Conservation (phyloP, 1,140 invertebrate genomes). For the Pachyrhynchus sulphureomaculatus region DNA sequence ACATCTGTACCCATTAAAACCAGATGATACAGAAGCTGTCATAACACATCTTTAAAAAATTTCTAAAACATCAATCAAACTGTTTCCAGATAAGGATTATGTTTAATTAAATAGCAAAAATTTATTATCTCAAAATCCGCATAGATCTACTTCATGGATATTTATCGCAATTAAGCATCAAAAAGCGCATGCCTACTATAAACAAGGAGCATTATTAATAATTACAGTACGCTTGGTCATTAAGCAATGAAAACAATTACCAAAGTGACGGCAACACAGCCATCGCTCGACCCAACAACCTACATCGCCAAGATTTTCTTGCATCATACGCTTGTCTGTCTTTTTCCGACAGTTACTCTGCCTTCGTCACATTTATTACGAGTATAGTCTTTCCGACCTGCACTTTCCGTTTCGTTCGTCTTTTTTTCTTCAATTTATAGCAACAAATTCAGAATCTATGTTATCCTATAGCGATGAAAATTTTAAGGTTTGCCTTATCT, state of each 20-base stretch:
- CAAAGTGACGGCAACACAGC: not conserved
- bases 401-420: slow-evolving; percentile 32
- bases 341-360: slow-evolving; percentile 2
- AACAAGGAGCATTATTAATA: not conserved
- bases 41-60: too few species aligned
- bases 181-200: not conserved
- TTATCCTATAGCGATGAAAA: too few species aligned
- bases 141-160: not conserved
- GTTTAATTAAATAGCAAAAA: too few species aligned
- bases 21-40: too few species aligned
- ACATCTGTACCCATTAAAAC: too few species aligned
- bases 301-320: slow-evolving; percentile 31
- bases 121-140: too few species aligned
- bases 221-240: not conserved
- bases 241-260: not conserved
- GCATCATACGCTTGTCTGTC: slow-evolving; percentile 18
- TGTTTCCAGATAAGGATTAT: too few species aligned
- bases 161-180: not conserved
- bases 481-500: too few species aligned
- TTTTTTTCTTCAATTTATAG: not conserved
- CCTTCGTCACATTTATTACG: not conserved
- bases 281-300: slow-evolving; percentile 27
- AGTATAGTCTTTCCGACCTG: not conserved
- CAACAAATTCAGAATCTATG: not conserved
- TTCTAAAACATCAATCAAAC: too few species aligned